These are phyloP conservation scores for Oceanites oceanicus DNA, from an alignment of 2,113 vertebrate genomes.

Conservation along the genomic window DNA sequence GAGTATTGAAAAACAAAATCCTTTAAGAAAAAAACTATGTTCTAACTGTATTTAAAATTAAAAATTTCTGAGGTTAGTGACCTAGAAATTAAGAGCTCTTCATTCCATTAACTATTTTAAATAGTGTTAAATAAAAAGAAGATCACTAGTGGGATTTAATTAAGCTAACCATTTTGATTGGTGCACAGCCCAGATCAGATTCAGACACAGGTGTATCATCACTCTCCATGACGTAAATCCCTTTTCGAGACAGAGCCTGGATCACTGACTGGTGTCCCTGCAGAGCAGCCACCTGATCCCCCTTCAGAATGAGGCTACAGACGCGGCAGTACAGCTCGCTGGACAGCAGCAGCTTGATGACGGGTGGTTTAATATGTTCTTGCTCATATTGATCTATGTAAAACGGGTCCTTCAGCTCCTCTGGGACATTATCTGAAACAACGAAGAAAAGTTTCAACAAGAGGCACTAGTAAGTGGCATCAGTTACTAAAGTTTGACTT, in stretches of 20 bases:
- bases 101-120: not conserved
- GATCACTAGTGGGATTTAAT: conserved; percentile 38
- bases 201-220: conserved; percentile 86
- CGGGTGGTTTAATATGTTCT: conserved; percentile 93
- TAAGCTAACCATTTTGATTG: conserved; percentile 93
- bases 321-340: conserved; percentile 91
- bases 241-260: conserved; percentile 88
- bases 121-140: not conserved
- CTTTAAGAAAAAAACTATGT: not conserved
- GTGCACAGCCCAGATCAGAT: conserved; percentile 82
- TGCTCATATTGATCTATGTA: conserved; percentile 96
- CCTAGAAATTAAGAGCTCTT: conserved; percentile 4
- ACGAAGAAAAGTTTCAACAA: not conserved
- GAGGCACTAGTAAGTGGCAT: not conserved
- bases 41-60: not conserved
- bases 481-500: not conserved
- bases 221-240: conserved; percentile 90
- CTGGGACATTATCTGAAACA: conserved; percentile 85
- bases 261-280: conserved; percentile 90
- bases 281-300: conserved; percentile 84
- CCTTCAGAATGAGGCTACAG: conserved; percentile 88
- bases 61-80: not conserved
- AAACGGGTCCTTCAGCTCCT: conserved; percentile 91
- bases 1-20: not conserved
- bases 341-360: conserved; percentile 87